Evolutionary conservation across 2,888 invertebrate genomes (phyloP).

Genomic region (Stenchaetothrips biformis): DNA sequence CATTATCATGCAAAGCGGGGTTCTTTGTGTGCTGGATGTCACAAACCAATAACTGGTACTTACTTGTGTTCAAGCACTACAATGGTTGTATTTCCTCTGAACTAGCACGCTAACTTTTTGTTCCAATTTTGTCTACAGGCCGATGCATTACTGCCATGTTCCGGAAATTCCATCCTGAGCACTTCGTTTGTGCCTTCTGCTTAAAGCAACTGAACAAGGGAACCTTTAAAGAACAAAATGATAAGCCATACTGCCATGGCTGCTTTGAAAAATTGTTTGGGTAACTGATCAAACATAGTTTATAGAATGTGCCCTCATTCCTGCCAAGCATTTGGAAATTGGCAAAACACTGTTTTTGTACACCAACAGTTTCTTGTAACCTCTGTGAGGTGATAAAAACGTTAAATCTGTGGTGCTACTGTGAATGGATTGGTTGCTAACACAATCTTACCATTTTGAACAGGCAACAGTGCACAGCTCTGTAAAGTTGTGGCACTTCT

Average conservation of each 20-base stretch:
- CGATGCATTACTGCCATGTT: conserved; percentile 99
- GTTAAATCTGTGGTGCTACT: conserved; percentile 7
- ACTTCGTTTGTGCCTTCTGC: conserved; percentile 99
- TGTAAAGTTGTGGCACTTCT: too few relatives aligned
- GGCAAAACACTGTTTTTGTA: conserved; percentile 15
- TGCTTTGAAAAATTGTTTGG: conserved; percentile 98
- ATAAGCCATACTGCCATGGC: conserved; percentile 96
- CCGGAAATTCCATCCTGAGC: conserved; percentile 97
- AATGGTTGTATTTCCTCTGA: not conserved
- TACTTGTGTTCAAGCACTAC: not conserved
- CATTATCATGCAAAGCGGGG: conserved; percentile 97
- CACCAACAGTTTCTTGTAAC: conserved; percentile 15
- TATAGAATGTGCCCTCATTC: conserved; percentile 18
- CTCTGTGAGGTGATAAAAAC: conserved; percentile 7
- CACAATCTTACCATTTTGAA: too few relatives aligned
- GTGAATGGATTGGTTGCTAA: not conserved
- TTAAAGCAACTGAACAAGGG: conserved; percentile 96
- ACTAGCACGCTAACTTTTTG: not conserved
- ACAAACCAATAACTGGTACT: conserved; percentile 85
- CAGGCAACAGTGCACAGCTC: too few relatives aligned
- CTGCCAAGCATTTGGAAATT: not conserved
- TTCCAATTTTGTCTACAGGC: conserved; percentile 47
- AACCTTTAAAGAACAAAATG: conserved; percentile 98
- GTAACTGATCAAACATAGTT: conserved; percentile 47
- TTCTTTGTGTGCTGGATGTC: conserved; percentile 95